Evolutionary conservation across 1,140 invertebrate species (phyloP).

Genomic region (Calliphora vicina): DNA sequence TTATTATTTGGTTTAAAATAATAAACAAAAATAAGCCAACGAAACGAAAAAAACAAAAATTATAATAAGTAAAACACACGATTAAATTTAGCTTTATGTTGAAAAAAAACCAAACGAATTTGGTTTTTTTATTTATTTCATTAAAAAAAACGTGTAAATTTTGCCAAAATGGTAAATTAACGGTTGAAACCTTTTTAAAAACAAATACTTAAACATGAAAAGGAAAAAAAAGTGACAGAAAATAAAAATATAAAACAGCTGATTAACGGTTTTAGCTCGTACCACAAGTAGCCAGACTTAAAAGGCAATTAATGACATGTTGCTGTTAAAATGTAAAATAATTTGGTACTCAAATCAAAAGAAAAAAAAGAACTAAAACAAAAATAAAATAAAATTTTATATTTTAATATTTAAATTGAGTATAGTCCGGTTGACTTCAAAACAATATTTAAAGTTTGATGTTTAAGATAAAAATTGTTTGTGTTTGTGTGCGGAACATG

Average conservation of each 20-base stretch:
- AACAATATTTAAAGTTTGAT: neutral
- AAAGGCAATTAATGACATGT: conserved; percentile 32
- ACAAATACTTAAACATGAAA: too few species aligned
- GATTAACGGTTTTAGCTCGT: neutral
- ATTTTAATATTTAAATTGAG: neutral
- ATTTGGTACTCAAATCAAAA: too few species aligned
- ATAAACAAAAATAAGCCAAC: conserved; percentile 12
- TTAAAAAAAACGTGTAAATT: neutral
- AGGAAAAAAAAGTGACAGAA: too few species aligned
- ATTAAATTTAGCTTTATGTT: neutral
- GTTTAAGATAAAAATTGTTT: neutral
- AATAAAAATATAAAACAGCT: neutral
- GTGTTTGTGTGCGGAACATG: neutral
- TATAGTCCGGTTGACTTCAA: neutral
- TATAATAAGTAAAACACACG: neutral
- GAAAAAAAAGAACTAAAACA: neutral
- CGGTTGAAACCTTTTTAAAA: neutral
- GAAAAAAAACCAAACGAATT: neutral
- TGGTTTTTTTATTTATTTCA: neutral
- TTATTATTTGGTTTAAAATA: neutral
- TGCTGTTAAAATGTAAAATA: conserved; percentile 4
- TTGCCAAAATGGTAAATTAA: neutral
- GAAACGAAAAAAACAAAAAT: neutral
- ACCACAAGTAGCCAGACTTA: conserved; percentile 2
- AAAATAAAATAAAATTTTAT: neutral